Evolutionary conservation across 2,797 vertebrate species (phyloP).

Genomic region (Sylvia borin): DNA sequence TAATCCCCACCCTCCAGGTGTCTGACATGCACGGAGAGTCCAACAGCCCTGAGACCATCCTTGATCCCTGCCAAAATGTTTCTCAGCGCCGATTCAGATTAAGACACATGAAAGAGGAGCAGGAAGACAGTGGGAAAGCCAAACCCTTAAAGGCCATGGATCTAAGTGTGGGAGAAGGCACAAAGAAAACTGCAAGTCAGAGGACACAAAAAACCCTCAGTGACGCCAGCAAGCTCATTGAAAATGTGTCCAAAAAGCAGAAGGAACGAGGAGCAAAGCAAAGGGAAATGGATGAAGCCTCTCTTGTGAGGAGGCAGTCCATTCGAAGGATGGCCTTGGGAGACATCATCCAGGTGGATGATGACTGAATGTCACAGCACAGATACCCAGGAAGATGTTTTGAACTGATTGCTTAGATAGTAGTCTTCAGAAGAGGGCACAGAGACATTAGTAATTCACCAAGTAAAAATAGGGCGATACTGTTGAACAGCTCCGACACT

Average conservation of each 20-base stretch:
- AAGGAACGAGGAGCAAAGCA: slow-evolving; percentile 29
- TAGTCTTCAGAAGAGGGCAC: background rate
- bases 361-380: slow-evolving; percentile 39
- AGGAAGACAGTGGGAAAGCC: slow-evolving; percentile 73
- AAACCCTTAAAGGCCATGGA: slow-evolving; percentile 62
- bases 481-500: background rate
- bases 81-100: slow-evolving; percentile 64
- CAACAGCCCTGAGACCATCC: background rate
- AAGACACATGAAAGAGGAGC: slow-evolving; percentile 64
- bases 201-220: slow-evolving; percentile 52
- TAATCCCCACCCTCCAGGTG: slow-evolving; percentile 8
- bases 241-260: slow-evolving; percentile 67
- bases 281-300: slow-evolving; percentile 37
- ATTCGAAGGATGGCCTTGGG: slow-evolving; percentile 66
- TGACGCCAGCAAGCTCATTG: slow-evolving; percentile 59
- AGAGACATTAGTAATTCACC: background rate
- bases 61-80: background rate
- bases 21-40: background rate
- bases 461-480: background rate
- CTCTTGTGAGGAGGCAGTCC: slow-evolving; percentile 27
- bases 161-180: slow-evolving; percentile 68
- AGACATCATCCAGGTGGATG: slow-evolving; percentile 70
- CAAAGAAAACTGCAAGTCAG: slow-evolving; percentile 56
- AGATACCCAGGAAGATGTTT: background rate
- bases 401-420: background rate